A percentile compares a stretch with the other conserved stretches of the same genome.
Conservation (phyloP, 2,113 vertebrate species). For the Taxidea taxus region DNA sequence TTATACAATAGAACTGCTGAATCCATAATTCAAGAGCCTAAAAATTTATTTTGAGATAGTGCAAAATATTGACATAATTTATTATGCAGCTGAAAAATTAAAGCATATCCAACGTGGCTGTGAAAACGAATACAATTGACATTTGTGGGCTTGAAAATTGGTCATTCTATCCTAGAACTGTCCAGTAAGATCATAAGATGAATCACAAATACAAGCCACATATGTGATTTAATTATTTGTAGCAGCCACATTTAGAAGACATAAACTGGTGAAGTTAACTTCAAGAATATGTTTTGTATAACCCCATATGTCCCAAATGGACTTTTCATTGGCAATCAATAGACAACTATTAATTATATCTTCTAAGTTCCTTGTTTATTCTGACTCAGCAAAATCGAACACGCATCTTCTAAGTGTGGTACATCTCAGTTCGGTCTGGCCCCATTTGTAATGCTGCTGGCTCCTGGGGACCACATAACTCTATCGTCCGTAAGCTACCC, state of each 20-base stretch:
- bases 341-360: not conserved
- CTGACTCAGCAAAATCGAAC: not conserved
- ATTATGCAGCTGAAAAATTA: not conserved
- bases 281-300: not conserved
- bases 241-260: not conserved
- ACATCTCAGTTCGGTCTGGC: not conserved
- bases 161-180: not conserved
- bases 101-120: not conserved
- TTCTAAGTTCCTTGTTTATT: not conserved
- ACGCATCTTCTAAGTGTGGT: rapidly evolving
- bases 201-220: not conserved
- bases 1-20: not conserved
- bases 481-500: not conserved
- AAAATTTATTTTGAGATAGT: not conserved
- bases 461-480: not conserved
- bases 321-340: not conserved
- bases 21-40: not conserved
- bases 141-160: not conserved
- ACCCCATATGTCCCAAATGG: not conserved
- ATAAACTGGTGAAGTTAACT: not conserved
- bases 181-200: not conserved
- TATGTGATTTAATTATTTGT: not conserved
- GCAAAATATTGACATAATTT: not conserved
- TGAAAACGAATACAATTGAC: not conserved
- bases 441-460: no score